Base-by-base conservation (phyloP, 2,888 invertebrate species). In the Cephonodes hylas region DNA sequence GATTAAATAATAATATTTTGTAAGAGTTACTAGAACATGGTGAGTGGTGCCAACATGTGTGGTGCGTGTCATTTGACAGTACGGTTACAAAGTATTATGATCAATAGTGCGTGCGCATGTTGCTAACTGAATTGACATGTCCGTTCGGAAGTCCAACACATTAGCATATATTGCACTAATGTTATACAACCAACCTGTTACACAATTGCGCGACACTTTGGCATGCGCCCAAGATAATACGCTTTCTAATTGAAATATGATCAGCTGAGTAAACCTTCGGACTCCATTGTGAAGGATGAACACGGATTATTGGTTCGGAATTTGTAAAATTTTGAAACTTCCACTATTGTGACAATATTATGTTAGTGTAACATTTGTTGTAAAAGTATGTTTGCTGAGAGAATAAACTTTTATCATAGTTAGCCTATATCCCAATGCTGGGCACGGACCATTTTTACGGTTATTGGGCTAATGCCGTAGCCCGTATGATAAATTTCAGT, bases 81-180 rank as follows among this genome's bases (percentile, higher is more conserved):
- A 6, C 10, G 25, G 13, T 45, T 22, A 15, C 31, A 53, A 18
- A 31, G 10, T 42, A 8, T 18, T 53, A 42, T 53, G 48, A 42
- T 60, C 48, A 44, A 42, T 10, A 20, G 42, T 45, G 34, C 60
- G 68, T 67, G 66, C 63, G 65, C 61, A 63, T 65, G 62, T 66
- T 69, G 71, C 74, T 78, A 80, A 76, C 67, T 74, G 78, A 81
- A 79, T 79, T 77, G 81, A 82, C 80, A 83, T 76, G 84, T 88
- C 84, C 85, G 80, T 84, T 91, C 89, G 90, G 90, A 91, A 90
- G 89, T 88, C 77, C 74, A 79, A 74, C 74, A 75, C 76, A 84
- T 86, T 86, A 85, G 79, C 86, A 84, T 84, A 69, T 80, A 83
- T 84, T 81, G 81, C 81, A 85, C 78, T 74, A 76, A 63, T 66